Percentiles rank a stretch among this genome's conserved stretches.
phyloP scores from a whole-genome alignment of 2,888 invertebrate genomes.

The Agrochola litura region DNA sequence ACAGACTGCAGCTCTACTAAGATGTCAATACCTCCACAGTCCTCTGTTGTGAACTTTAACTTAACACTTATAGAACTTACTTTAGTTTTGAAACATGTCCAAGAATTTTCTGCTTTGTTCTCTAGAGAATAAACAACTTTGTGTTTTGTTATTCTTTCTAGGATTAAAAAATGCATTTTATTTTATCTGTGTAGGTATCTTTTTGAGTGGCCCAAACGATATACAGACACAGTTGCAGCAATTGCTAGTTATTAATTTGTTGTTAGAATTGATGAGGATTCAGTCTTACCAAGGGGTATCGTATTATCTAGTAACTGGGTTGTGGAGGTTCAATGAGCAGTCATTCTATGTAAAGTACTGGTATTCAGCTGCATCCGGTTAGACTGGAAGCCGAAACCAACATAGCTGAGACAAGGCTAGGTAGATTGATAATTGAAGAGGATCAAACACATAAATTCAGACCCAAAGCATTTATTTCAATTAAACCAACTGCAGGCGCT shows the following conservation, averaged over 20 bases:
- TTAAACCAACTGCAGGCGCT: not conserved
- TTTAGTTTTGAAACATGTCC: slow-evolving; percentile 35
- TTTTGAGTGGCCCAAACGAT: not conserved
- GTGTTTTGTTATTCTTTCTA: slow-evolving; percentile 10
- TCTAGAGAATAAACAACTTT: slow-evolving; percentile 24
- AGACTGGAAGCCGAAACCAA: not conserved
- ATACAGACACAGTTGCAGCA: not conserved
- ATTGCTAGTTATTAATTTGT: too few relatives aligned
- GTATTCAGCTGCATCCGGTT: not conserved
- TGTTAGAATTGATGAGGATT: not conserved
- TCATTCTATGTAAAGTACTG: not conserved
- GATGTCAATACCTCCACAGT: slow-evolving; percentile 35
- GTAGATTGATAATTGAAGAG: not conserved
- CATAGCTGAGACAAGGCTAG: not conserved
- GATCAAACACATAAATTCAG: not conserved
- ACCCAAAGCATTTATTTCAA: not conserved
- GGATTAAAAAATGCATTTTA: slow-evolving; percentile 7
- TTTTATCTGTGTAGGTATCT: not conserved
- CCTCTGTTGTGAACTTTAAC: slow-evolving; percentile 25
- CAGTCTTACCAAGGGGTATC: not conserved
- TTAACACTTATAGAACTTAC: slow-evolving; percentile 18
- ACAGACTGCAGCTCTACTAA: not conserved
- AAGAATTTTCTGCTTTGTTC: slow-evolving; percentile 27
- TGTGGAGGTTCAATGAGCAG: not conserved
- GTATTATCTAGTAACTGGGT: not conserved